Conservation (phyloP, 2,113 vertebrate species). For the Acrocephalus arundinaceus region DNA sequence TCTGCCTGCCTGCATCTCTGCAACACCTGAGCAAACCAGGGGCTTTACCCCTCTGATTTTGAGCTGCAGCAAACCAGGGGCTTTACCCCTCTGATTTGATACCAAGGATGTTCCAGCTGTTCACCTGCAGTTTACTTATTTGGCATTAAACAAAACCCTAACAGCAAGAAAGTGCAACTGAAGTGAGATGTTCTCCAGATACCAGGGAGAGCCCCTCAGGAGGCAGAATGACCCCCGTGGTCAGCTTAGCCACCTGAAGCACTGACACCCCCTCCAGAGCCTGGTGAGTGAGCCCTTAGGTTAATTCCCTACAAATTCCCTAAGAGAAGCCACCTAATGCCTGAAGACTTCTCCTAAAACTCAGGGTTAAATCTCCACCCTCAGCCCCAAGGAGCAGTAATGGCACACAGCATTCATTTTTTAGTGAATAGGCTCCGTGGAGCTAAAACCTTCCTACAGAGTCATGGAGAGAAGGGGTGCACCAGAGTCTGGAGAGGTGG, state of each 20-base stretch:
- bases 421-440: not conserved
- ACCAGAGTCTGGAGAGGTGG: not conserved
- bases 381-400: not conserved
- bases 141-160: not conserved
- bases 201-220: not conserved
- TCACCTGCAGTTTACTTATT: not conserved
- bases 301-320: not conserved
- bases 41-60: not conserved
- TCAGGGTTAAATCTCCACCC: not conserved
- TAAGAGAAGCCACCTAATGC: not conserved
- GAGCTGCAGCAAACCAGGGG: not conserved
- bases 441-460: not conserved
- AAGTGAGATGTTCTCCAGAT: not conserved
- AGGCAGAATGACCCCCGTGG: not conserved
- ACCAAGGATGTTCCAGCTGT: not conserved
- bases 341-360: not conserved
- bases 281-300: not conserved
- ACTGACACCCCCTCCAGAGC: not conserved
- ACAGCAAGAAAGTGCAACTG: not conserved
- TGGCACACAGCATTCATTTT: not conserved
- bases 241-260: not conserved
- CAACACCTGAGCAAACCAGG: not conserved
- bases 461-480: not conserved
- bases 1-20: not conserved
- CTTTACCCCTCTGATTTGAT: not conserved